phyloP scores from a whole-genome alignment of 1,140 invertebrate species.

The Planococcus citri region DNA sequence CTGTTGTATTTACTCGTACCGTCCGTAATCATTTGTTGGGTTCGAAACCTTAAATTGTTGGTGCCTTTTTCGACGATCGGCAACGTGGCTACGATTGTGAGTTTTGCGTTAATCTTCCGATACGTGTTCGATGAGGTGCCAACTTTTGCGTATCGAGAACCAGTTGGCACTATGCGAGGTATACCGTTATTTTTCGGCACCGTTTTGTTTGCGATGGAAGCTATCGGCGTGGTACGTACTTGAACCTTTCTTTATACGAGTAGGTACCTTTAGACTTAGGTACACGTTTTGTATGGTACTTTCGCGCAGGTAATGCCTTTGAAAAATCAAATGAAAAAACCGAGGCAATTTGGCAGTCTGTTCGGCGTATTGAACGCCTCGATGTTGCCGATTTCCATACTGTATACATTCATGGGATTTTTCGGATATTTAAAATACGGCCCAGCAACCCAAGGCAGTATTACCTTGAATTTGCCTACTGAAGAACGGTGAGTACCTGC shows the following conservation, averaged over 20 bases:
- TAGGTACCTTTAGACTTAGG: not conserved
- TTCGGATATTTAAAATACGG: slow-evolving; percentile 73
- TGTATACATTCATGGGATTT: slow-evolving; percentile 70
- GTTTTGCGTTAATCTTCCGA: slow-evolving; percentile 53
- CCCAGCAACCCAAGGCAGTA: slow-evolving; percentile 43
- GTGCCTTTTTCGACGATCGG: slow-evolving; percentile 61
- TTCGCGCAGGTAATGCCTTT: slow-evolving; percentile 61
- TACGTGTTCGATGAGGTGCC: slow-evolving; percentile 49
- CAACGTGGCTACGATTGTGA: slow-evolving; percentile 48
- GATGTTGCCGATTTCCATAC: slow-evolving; percentile 55
- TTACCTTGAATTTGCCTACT: slow-evolving; percentile 52
- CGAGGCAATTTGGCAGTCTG: slow-evolving; percentile 50
- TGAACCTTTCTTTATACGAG: not conserved
- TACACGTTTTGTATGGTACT: not conserved
- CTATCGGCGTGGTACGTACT: slow-evolving; percentile 44
- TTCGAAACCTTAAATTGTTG: slow-evolving; percentile 58
- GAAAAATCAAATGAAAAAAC: slow-evolving; percentile 74
- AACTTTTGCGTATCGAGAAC: slow-evolving; percentile 34
- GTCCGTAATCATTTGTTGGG: slow-evolving; percentile 52
- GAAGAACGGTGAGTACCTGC: slow-evolving; percentile 46
- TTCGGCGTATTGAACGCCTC: slow-evolving; percentile 63
- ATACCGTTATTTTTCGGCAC: slow-evolving; percentile 52
- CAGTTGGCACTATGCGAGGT: slow-evolving; percentile 35
- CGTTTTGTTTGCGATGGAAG: slow-evolving; percentile 51
- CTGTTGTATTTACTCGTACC: slow-evolving; percentile 48